A percentile compares a stretch with the other conserved stretches of the same genome.
phyloP scores from a whole-genome alignment of 2,888 invertebrate species.

The Amiota communis region DNA sequence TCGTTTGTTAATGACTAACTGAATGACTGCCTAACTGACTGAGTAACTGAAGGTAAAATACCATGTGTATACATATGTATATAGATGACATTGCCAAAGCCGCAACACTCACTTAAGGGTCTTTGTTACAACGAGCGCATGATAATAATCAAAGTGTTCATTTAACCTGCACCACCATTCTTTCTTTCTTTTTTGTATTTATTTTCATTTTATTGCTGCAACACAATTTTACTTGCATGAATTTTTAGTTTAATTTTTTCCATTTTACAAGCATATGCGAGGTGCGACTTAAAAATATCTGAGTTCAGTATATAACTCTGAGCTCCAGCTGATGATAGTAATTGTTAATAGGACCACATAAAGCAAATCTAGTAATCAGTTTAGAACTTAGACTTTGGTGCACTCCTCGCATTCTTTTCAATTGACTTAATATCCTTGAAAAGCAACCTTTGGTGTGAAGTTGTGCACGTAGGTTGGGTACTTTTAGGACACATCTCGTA shows the following conservation, averaged over 20 bases:
- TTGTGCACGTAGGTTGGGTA: too few species aligned
- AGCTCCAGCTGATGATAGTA: too few species aligned
- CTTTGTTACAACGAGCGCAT: constrained; percentile 43
- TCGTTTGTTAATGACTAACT: too few species aligned
- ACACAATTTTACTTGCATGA: background rate
- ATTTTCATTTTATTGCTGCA: constrained; percentile 57
- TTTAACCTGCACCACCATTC: constrained; percentile 20
- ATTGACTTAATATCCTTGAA: too few species aligned
- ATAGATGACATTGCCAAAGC: constrained; percentile 51
- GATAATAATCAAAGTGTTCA: constrained; percentile 62
- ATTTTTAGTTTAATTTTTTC: constrained; percentile 12
- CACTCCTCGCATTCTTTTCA: too few species aligned
- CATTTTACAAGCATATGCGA: too few species aligned
- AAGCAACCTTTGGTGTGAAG: too few species aligned
- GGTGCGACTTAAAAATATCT: too few species aligned
- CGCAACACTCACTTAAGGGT: constrained; percentile 59
- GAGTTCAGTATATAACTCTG: too few species aligned
- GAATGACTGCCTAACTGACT: background rate
- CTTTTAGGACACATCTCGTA: background rate
- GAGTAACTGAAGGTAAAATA: background rate
- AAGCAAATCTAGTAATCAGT: too few species aligned
- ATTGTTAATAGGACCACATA: too few species aligned
- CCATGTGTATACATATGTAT: constrained; percentile 13
- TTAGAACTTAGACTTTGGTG: too few species aligned
- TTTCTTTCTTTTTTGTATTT: constrained; percentile 43